A percentile compares a stretch with the other conserved stretches of the same genome.
Evolutionary conservation across 2,888 invertebrate genomes (phyloP).

Genomic region (Sussaba pulchella): DNA sequence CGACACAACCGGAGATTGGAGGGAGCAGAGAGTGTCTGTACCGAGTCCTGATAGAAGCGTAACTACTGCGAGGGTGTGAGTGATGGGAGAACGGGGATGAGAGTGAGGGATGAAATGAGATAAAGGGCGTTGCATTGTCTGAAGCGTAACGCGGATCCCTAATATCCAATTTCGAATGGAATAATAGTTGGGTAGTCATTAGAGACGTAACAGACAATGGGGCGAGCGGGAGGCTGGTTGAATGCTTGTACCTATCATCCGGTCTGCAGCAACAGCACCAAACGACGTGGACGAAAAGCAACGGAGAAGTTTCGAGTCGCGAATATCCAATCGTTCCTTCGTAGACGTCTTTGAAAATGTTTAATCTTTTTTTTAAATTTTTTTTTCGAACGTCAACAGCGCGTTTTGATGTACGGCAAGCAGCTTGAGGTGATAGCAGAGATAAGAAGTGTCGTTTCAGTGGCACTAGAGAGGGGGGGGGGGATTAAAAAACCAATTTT

Average conservation of each 20-base stretch:
- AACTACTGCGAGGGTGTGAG: no score
- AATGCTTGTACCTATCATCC: constrained; percentile 1
- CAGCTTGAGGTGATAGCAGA: background rate
- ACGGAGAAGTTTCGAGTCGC: background rate
- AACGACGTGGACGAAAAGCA: background rate
- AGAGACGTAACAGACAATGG: constrained; percentile 44
- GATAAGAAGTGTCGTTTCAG: no score
- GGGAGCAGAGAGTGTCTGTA: no score
- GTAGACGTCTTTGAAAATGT: no score
- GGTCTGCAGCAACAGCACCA: constrained; percentile 25
- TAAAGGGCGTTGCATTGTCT: constrained; percentile 7
- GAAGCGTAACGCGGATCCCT: constrained; percentile 32
- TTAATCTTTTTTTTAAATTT: background rate
- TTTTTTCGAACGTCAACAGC: background rate
- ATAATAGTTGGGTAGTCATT: constrained; percentile 47
- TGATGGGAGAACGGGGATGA: background rate
- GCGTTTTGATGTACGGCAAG: background rate
- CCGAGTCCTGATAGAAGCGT: no score
- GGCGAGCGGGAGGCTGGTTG: background rate
- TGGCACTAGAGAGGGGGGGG: no score
- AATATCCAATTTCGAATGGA: constrained; percentile 49
- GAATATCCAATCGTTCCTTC: background rate
- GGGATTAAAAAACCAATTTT: background rate
- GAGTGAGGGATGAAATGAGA: background rate
- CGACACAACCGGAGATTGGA: no score